Evolutionary conservation across 2,797 vertebrate genomes (phyloP).

Genomic region (Sebastes itinus): DNA sequence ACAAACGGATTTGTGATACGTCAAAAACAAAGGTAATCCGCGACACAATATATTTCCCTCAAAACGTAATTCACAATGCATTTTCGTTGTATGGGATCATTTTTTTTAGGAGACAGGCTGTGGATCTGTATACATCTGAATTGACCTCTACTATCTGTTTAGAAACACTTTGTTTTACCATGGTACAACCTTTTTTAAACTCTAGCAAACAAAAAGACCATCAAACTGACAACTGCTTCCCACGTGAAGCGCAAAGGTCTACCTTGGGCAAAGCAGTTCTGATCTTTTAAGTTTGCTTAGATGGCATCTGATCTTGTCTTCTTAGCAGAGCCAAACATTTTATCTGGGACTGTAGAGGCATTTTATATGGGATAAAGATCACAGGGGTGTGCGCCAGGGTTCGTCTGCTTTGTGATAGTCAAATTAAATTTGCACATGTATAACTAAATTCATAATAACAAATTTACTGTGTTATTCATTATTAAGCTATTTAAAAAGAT

Average conservation of each 20-base stretch:
- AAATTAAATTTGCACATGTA: no score
- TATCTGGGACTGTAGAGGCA: background rate
- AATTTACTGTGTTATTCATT: no score
- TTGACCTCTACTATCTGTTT: background rate
- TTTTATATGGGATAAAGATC: no score
- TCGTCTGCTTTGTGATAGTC: no score
- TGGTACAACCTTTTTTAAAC: background rate
- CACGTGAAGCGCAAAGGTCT: background rate
- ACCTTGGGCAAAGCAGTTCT: background rate
- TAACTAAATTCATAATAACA: no score
- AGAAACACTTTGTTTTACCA: background rate
- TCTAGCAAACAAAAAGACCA: background rate
- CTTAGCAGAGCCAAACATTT: background rate
- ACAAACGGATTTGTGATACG: no score
- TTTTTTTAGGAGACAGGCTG: no score
- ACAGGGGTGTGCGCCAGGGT: no score
- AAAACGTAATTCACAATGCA: no score
- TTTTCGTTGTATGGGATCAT: no score
- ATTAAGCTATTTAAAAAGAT: no score
- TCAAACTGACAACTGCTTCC: background rate
- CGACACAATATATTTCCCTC: background rate
- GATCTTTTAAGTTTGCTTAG: background rate
- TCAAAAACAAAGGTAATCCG: no score
- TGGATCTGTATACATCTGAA: background rate
- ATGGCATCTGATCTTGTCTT: background rate